Base-by-base conservation (phyloP, 2,113 vertebrate genomes). In the Apeltes quadracus region DNA sequence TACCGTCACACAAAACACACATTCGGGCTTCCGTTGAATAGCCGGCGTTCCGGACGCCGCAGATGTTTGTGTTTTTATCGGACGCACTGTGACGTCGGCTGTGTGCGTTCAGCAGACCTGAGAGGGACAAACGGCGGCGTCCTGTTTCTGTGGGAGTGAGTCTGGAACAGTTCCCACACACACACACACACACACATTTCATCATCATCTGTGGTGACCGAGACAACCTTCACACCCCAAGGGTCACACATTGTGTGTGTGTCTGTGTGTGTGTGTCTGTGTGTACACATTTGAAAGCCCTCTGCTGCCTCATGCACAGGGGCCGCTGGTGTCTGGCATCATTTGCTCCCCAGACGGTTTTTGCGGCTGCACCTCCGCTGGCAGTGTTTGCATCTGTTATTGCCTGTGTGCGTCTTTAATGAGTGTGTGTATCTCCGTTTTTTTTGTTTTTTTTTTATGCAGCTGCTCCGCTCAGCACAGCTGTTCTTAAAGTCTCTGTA, bases 311-410 rank as follows among this genome's bases (percentile, higher is more conserved):
- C 6, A 25, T 90, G 82, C 79, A 23, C 59, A 18, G 69, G 77
- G 87, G 79, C 70, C 2, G 15, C 63, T 51, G 72, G 77, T 86
- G 81, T 87, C 59, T 90, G 84, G 50, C 72, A 79, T 75, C 78
- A 27, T 82, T 75, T n/a, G 69, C 43, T 84, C 85, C 87, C 85
- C 67, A 54, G 87, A 83, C 53, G 2, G 11, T 69, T 73, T 41
- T 1, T 46, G 71, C 71, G 23, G 63, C 73, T 58, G 22, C 27
- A 25, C 36, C 46, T 69, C 70, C 18, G 3, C 69, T 39, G 67
- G 61, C 66, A 1, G 23, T 88, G 77, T 87, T 84, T 85, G 78
- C 59, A 23, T 76, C 25, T 79, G 72, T 85, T 62, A 54, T 58
- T 38, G 44, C 69, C 71, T 85, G 72, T 81, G 67, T 87, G 78